Conservation (phyloP, 2,113 vertebrate species). For the Charina bottae region DNA sequence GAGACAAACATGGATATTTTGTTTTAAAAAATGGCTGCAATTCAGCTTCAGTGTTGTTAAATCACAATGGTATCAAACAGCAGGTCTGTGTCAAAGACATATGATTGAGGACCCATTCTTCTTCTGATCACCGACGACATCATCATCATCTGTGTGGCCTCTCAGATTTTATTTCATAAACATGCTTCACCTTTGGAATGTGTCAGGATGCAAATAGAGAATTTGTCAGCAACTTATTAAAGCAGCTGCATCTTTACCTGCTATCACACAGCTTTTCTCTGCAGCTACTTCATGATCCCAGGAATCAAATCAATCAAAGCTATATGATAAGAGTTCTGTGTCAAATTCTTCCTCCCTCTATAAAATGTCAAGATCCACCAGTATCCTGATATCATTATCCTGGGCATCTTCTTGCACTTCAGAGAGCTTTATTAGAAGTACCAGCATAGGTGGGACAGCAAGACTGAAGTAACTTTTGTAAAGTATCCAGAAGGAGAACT, state of each 20-base stretch:
- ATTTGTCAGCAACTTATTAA: neutral
- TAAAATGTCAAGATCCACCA: neutral
- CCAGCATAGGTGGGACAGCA: neutral
- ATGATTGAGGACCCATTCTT: neutral
- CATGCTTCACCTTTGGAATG: neutral
- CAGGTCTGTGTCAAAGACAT: neutral
- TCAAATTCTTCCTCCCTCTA: neutral
- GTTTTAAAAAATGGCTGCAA: neutral
- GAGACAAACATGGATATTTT: constrained; percentile 36
- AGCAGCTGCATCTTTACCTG: neutral
- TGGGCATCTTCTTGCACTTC: neutral
- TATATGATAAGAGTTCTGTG: neutral
- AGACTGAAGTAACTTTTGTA: neutral
- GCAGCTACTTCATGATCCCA: neutral
- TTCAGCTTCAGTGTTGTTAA: neutral
- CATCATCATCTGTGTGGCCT: neutral
- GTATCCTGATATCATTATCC: neutral
- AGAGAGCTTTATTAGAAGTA: neutral
- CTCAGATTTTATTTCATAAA: neutral
- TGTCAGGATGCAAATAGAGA: neutral
- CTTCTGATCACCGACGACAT: neutral
- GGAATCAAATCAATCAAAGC: neutral
- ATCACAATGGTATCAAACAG: neutral
- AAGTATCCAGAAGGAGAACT: no score
- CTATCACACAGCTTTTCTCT: neutral